phyloP scores from a whole-genome alignment of 2,888 invertebrate genomes.

The Resseliella maxima region DNA sequence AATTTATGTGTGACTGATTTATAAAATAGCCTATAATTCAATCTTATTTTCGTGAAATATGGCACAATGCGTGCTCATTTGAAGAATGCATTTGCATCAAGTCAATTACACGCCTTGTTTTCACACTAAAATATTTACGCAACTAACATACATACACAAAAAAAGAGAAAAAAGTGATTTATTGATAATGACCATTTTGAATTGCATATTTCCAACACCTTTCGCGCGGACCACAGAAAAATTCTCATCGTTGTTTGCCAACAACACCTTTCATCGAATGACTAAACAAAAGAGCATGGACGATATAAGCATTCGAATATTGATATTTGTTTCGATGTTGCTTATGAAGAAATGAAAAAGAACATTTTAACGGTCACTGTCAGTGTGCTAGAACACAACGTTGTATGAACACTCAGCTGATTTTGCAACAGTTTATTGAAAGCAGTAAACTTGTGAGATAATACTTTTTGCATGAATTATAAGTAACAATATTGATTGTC shows the following conservation, averaged over 20 bases:
- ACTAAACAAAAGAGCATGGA: not conserved
- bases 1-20: slow-evolving; percentile 16
- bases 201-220: slow-evolving; percentile 2
- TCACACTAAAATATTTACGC: slow-evolving; percentile 10
- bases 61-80: not conserved
- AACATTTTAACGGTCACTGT: too few species aligned
- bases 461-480: not conserved
- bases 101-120: slow-evolving; percentile 40
- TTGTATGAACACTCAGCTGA: not conserved
- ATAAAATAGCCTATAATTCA: slow-evolving; percentile 5
- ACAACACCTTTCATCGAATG: not conserved
- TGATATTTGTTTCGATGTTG: slow-evolving; percentile 10
- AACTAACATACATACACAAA: too few species aligned
- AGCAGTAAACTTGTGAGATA: not conserved
- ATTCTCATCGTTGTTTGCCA: not conserved
- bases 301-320: not conserved
- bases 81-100: not conserved
- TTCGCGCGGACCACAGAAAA: not conserved
- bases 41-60: slow-evolving; percentile 29
- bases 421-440: not conserved
- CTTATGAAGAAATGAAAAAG: not conserved
- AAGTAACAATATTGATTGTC: slow-evolving; percentile 7
- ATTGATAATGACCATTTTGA: slow-evolving; percentile 6
- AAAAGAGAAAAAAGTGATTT: not conserved
- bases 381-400: not conserved